Conservation (phyloP, 2,113 vertebrate species). For the Solea senegalensis region DNA sequence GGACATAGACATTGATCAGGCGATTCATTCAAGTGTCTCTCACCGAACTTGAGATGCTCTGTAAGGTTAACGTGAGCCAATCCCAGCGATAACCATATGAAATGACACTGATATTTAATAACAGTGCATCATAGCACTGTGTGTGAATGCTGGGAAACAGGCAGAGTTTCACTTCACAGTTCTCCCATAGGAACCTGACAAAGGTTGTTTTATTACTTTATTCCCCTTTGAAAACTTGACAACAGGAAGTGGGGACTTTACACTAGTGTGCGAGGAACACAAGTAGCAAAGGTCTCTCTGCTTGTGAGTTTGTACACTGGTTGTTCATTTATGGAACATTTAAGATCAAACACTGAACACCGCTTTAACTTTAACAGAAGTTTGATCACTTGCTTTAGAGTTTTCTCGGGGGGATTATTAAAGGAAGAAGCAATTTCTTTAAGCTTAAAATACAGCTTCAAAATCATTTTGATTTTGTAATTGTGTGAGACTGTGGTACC, state of each 20-base stretch:
- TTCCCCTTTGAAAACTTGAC: background rate
- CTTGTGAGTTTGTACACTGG: background rate
- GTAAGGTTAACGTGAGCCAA: too few relatives aligned
- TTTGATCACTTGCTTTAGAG: background rate
- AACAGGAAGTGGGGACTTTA: background rate
- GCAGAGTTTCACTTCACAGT: background rate
- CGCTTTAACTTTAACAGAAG: background rate
- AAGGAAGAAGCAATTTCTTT: too few relatives aligned
- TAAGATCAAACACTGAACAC: background rate
- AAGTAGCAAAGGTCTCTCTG: conserved; percentile 30
- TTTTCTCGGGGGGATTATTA: too few relatives aligned
- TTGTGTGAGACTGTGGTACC: too few relatives aligned
- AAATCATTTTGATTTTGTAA: too few relatives aligned
- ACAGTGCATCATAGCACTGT: too few relatives aligned
- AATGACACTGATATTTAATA: too few relatives aligned
- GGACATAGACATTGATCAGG: too few relatives aligned
- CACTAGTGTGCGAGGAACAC: background rate
- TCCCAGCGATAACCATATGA: too few relatives aligned
- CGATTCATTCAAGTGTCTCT: too few relatives aligned
- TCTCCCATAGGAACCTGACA: background rate
- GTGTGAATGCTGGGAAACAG: background rate
- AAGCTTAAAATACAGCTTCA: too few relatives aligned
- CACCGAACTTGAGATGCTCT: too few relatives aligned
- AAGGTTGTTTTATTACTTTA: background rate
- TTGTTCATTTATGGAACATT: conserved; percentile 19